Conservation (phyloP, 2,113 vertebrate genomes). For the Indicator maculatus region DNA sequence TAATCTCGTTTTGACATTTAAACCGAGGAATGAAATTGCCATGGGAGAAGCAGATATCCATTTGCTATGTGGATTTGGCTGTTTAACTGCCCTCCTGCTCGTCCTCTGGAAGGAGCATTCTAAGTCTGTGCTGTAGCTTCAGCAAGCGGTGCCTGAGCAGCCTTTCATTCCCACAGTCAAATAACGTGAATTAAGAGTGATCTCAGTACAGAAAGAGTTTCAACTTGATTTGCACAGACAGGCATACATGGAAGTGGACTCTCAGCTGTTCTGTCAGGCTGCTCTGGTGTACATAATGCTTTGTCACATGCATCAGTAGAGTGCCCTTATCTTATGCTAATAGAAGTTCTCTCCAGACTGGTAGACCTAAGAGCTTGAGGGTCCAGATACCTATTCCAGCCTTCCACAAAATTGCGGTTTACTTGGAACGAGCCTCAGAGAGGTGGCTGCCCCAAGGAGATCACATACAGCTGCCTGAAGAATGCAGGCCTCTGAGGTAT, state of each 20-base stretch:
- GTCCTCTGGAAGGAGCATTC: constrained; percentile 47
- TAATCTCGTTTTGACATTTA: constrained; percentile 70
- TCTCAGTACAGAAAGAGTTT: not conserved
- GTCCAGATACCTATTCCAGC: not conserved
- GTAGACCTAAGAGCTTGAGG: not conserved
- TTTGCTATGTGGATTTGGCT: constrained; percentile 50
- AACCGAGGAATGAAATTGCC: constrained; percentile 40
- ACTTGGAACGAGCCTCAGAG: not conserved
- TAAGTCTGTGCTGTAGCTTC: constrained; percentile 27
- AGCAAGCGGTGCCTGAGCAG: not conserved
- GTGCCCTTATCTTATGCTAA: not conserved
- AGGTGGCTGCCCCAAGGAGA: not conserved
- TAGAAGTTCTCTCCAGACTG: not conserved
- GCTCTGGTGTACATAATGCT: not conserved
- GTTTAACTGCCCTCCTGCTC: not conserved
- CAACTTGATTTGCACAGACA: not conserved
- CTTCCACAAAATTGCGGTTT: not conserved
- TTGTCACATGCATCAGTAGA: not conserved
- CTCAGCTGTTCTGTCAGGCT: not conserved
- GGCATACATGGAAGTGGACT: not conserved
- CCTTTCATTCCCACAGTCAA: constrained; percentile 33
- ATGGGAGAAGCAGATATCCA: constrained; percentile 45
- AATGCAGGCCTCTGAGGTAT: not conserved
- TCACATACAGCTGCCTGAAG: not conserved
- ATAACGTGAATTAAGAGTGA: not conserved